Evolutionary conservation across 2,797 vertebrate genomes (phyloP).

Genomic region (Meda fulgida): DNA sequence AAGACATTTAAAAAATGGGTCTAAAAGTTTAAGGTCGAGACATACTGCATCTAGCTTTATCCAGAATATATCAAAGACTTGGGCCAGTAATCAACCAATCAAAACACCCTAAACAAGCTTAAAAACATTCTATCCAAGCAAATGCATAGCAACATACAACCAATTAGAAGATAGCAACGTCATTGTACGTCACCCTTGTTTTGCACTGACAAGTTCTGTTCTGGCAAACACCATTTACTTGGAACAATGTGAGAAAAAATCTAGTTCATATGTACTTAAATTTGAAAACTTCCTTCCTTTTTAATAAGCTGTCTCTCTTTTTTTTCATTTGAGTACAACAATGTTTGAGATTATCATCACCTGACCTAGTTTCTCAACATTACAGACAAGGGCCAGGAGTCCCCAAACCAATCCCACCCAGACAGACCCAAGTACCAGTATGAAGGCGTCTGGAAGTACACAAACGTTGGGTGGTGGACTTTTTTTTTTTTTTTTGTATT

Average conservation of each 20-base stretch:
- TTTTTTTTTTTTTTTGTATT: background rate
- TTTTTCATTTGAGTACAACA: background rate
- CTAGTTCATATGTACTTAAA: background rate
- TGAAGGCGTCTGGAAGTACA: no score
- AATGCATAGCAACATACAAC: background rate
- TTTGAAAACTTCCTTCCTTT: background rate
- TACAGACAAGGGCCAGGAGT: conserved; percentile 76
- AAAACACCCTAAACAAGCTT: background rate
- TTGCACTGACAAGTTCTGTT: background rate
- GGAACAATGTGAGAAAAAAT: background rate
- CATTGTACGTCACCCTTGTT: background rate
- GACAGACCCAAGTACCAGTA: conserved; percentile 7
- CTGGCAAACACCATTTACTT: background rate
- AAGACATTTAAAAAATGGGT: background rate
- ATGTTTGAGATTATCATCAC: background rate
- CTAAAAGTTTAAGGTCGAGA: background rate
- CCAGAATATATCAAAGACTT: background rate
- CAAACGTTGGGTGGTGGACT: background rate
- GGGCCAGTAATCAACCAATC: background rate
- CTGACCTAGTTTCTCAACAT: background rate
- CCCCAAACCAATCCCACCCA: conserved; percentile 71
- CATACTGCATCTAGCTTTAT: background rate
- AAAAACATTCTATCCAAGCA: background rate
- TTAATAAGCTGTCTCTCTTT: background rate
- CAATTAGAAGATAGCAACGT: background rate